Conservation (phyloP, 2,113 vertebrate genomes). For the Crotophaga sulcirostris region DNA sequence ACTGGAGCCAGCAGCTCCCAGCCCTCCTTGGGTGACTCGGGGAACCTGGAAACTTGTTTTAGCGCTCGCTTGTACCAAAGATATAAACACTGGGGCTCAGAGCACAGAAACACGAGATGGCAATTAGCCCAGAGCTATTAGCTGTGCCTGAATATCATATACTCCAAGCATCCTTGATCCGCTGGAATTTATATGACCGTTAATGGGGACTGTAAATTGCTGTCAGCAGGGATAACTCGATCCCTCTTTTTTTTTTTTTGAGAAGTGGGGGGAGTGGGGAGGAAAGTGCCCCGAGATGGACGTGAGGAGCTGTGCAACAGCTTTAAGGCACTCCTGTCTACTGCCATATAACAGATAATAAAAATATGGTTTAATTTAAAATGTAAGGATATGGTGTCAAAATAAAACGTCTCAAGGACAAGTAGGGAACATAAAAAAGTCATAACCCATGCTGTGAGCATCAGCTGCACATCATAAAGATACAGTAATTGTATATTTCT, state of each 20-base stretch:
- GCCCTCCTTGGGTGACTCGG: not conserved
- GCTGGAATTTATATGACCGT: constrained; percentile 61
- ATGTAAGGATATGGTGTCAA: constrained; percentile 11
- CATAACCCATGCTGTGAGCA: constrained; percentile 19
- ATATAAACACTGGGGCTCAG: constrained; percentile 20
- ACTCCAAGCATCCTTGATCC: constrained; percentile 66
- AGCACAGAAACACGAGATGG: constrained; percentile 56
- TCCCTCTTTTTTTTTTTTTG: not conserved
- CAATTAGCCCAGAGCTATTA: constrained; percentile 70
- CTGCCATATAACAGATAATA: constrained; percentile 62
- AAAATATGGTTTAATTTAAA: constrained; percentile 51
- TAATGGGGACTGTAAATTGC: constrained; percentile 66
- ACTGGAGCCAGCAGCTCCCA: constrained; percentile 48
- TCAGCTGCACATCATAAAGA: constrained; percentile 78
- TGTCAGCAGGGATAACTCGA: constrained; percentile 36
- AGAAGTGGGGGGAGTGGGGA: not conserved
- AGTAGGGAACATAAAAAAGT: constrained; percentile 57
- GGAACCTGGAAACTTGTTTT: constrained; percentile 48
- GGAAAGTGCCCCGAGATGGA: constrained; percentile 9
- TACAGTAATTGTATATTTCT: constrained; percentile 59
- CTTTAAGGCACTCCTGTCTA: constrained; percentile 32
- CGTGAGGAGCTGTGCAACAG: not conserved
- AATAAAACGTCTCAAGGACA: constrained; percentile 53
- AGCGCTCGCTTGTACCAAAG: not conserved
- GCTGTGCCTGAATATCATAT: constrained; percentile 39